Evolutionary conservation across 1,140 invertebrate species (phyloP).

Genomic region (Anoplolepis gracilipes): DNA sequence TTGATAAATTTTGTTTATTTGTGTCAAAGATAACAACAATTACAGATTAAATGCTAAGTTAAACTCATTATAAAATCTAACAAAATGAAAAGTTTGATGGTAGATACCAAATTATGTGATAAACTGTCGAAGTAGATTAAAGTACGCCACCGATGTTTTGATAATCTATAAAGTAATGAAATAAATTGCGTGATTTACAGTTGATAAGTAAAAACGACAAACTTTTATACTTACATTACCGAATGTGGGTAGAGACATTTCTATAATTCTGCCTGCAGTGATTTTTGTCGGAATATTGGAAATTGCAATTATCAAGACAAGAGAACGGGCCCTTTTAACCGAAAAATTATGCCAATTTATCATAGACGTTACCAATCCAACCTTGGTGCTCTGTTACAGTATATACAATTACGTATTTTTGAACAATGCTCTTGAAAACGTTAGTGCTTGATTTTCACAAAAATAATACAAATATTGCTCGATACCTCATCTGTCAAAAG

Average conservation of each 20-base stretch:
- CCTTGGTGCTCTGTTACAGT: conserved; percentile 59
- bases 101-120: neutral
- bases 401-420: neutral
- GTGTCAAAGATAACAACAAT: neutral
- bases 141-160: conserved; percentile 64
- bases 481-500: conserved; percentile 69
- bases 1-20: neutral
- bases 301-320: conserved; percentile 72
- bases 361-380: conserved; percentile 57
- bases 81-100: neutral
- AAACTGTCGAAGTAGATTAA: conserved; percentile 64
- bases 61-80: neutral
- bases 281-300: conserved; percentile 69
- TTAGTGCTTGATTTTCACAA: neutral
- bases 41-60: neutral
- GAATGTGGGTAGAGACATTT: conserved; percentile 72
- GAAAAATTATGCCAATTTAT: too few relatives aligned
- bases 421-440: too few relatives aligned
- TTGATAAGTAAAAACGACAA: neutral
- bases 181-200: neutral
- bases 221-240: conserved; percentile 64
- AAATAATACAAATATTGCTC: neutral
- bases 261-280: conserved; percentile 68
- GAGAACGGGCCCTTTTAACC: conserved; percentile 57
- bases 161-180: conserved; percentile 35